Evolutionary conservation across 1,140 invertebrate genomes (phyloP).

Genomic region (Papilio xuthus): DNA sequence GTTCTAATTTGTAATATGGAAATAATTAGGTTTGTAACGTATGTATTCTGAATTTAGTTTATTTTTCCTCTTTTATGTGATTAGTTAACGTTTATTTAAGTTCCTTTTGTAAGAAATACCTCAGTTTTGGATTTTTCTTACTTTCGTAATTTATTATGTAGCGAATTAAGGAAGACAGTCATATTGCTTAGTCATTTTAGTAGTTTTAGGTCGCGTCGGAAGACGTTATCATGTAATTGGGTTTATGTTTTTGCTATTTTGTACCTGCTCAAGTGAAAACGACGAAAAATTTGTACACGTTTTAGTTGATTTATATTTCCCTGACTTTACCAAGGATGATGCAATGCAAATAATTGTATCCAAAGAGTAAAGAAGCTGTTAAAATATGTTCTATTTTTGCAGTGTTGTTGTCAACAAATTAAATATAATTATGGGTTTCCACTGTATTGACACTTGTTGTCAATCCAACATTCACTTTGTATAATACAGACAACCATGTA

Average conservation of each 20-base stretch:
- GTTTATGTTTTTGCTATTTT: slow-evolving; percentile 55
- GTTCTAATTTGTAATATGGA: slow-evolving; percentile 10
- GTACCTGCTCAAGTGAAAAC: slow-evolving; percentile 56
- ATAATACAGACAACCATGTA: too few relatives aligned
- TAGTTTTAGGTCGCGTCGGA: slow-evolving; percentile 51
- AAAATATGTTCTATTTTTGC: too few relatives aligned
- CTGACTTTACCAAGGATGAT: slow-evolving; percentile 1
- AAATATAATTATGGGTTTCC: too few relatives aligned
- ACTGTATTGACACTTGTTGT: not conserved
- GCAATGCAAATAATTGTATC: slow-evolving; percentile 33
- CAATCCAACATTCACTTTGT: too few relatives aligned
- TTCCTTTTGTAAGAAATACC: slow-evolving; percentile 60
- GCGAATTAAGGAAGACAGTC: slow-evolving; percentile 64
- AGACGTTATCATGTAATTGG: slow-evolving; percentile 42
- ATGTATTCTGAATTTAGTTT: not conserved
- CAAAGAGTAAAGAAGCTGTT: not conserved
- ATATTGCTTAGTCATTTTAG: slow-evolving; percentile 73
- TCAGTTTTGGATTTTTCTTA: slow-evolving; percentile 50
- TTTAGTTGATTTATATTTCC: not conserved
- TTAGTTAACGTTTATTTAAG: slow-evolving; percentile 38
- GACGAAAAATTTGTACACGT: slow-evolving; percentile 17
- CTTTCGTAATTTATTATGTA: slow-evolving; percentile 60
- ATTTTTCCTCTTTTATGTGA: slow-evolving; percentile 10
- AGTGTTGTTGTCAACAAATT: not conserved
- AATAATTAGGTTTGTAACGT: not conserved